These are phyloP conservation scores for Drosophila fungiperda DNA, from an alignment of 2,888 invertebrate genomes.

Conservation along the genomic window DNA sequence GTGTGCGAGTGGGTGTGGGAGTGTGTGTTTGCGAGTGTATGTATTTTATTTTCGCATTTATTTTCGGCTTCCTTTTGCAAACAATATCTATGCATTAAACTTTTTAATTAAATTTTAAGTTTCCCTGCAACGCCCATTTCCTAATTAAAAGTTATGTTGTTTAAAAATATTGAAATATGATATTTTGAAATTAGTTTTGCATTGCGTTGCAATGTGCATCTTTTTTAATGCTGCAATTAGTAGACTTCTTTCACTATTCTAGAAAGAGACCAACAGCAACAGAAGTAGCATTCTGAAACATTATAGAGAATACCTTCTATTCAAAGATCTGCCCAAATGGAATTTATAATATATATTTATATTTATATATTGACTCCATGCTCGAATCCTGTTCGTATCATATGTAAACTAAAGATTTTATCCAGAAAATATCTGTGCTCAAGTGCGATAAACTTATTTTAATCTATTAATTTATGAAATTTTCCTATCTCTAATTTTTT, in stretches of 20 bases:
- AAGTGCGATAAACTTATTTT: neutral
- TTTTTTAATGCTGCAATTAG: constrained; percentile 1
- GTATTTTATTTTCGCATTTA: constrained; percentile 6
- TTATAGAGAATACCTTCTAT: neutral
- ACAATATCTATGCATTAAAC: constrained; percentile 50
- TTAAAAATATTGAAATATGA: constrained; percentile 39
- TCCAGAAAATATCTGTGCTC: neutral
- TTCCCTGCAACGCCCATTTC: constrained; percentile 9
- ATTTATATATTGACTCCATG: neutral
- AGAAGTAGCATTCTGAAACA: neutral
- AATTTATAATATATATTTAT: neutral
- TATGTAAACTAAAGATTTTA: neutral
- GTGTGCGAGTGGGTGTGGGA: neutral
- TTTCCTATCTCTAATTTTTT: neutral
- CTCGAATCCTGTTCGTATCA: neutral
- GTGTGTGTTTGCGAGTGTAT: neutral
- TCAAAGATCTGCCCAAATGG: neutral
- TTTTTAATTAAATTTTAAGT: constrained; percentile 75
- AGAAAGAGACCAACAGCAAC: neutral
- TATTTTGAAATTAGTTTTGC: constrained; percentile 54
- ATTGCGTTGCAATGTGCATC: neutral
- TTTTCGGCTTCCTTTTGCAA: constrained; percentile 19
- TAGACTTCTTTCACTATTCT: constrained; percentile 7
- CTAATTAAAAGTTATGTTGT: constrained; percentile 34
- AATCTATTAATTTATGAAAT: neutral